Base-by-base conservation (phyloP, 1,140 invertebrate species). In the Marisa cornuarietis region DNA sequence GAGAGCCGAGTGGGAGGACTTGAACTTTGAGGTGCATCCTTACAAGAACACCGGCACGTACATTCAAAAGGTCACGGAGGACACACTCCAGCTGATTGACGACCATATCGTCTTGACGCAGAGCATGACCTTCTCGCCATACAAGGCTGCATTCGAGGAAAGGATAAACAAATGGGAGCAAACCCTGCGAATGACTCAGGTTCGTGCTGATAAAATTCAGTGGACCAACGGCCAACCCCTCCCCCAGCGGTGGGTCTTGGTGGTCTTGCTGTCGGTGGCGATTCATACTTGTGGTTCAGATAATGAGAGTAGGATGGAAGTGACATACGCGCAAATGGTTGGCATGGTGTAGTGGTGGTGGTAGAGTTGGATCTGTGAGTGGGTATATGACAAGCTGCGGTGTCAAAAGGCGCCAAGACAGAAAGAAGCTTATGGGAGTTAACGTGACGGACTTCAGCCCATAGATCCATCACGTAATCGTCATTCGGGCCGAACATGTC, bases 11-110 rank as follows among this genome's bases (percentile, higher is more conserved):
- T 91, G 92, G 90, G 90, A 91, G 61, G 84, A 87, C 65, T 85
- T 91, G 51, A 79, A 85, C 11, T 92, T 95, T 91, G 94, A 95
- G 63, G 88, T 95, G 7, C 84, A 92, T 3, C 91, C 93, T 0
- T 95, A 95, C 86, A 95, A 95, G 88, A 91, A 92, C 63, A 95
- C 94, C 6, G 95, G 94, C 8, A 95, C 94, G 0, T 95, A 92
- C 85, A 95, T 95, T 76, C 93, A 95, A 89, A 95, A 94, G 88
- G 92, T 94, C 26, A 89, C 94, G 0, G 95, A 96, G 74, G 95
- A 95, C 83, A 93, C 93, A 0, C 91, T 93, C 42, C 94, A 95
- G 86, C 88, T 94, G 79, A 85, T 96, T 20, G 95, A 95, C 80
- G 95, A 95, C 84, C 94, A 95, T 84, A 93, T 95, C 42, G 90